phyloP scores from a whole-genome alignment of 2,113 vertebrate species.

The Paradoxurus hermaphroditus region DNA sequence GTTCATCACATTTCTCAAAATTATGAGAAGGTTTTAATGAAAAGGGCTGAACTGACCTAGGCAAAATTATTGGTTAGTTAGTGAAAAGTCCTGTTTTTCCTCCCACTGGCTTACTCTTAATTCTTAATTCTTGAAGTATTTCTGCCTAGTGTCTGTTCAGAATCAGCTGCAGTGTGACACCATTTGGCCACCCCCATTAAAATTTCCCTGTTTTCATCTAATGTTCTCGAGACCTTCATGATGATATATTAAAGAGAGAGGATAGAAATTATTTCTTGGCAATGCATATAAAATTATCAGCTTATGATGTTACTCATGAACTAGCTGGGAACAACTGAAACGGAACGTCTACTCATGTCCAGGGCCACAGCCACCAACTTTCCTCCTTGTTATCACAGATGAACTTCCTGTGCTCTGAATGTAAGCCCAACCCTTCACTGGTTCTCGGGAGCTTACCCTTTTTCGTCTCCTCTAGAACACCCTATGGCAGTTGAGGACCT shows the following conservation, averaged over 20 bases:
- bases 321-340: not conserved
- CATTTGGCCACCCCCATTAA: not conserved
- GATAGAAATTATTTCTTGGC: not conserved
- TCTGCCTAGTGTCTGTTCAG: not conserved
- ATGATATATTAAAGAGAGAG: not conserved
- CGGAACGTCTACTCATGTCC: not conserved
- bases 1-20: not conserved
- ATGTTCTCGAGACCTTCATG: not conserved
- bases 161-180: not conserved
- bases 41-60: not conserved
- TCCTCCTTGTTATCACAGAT: not conserved
- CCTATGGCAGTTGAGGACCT: not conserved
- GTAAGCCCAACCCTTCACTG: not conserved
- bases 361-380: not conserved
- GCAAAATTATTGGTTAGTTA: not conserved
- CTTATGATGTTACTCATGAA: not conserved
- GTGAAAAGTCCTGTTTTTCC: not conserved
- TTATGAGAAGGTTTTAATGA: not conserved
- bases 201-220: not conserved
- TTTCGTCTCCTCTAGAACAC: not conserved
- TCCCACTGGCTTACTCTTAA: accelerated
- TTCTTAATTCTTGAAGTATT: not conserved
- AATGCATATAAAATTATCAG: not conserved
- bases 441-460: not conserved
- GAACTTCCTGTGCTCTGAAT: not conserved